Evolutionary conservation across 1,140 invertebrate species (phyloP).

Genomic region (Polypedilum vanderplanki): DNA sequence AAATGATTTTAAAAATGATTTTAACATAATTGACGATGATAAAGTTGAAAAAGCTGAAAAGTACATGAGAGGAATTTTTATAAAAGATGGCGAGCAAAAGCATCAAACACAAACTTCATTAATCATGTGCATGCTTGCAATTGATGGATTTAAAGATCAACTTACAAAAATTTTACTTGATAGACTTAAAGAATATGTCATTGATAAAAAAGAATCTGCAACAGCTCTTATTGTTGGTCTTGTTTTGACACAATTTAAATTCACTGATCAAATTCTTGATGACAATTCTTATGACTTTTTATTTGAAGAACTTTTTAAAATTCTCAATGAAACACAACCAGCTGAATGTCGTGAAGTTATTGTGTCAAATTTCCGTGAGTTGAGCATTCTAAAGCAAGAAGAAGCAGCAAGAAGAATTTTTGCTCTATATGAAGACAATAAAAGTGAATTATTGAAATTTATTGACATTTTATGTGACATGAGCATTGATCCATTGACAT

Average conservation of each 20-base stretch:
- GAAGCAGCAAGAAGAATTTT: neutral
- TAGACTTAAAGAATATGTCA: neutral
- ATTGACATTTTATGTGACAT: constrained; percentile 7
- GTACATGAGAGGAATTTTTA: neutral
- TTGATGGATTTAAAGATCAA: constrained; percentile 17
- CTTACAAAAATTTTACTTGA: neutral
- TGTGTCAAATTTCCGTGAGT: neutral
- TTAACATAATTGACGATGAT: neutral
- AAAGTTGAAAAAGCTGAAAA: neutral
- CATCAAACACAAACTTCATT: neutral
- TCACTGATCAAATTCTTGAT: neutral
- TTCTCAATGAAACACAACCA: neutral
- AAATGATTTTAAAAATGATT: neutral
- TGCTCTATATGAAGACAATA: neutral
- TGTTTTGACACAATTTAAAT: neutral
- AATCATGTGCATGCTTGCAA: neutral
- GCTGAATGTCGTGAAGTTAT: neutral
- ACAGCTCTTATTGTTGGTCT: neutral
- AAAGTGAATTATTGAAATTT: neutral
- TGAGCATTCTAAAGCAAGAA: neutral
- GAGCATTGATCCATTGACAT: neutral
- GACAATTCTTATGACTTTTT: neutral
- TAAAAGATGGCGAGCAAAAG: neutral
- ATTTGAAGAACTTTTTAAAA: constrained; percentile 2
- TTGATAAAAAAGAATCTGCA: neutral